phyloP scores from a whole-genome alignment of 2,797 vertebrate species.

The Geotrypetes seraphini region DNA sequence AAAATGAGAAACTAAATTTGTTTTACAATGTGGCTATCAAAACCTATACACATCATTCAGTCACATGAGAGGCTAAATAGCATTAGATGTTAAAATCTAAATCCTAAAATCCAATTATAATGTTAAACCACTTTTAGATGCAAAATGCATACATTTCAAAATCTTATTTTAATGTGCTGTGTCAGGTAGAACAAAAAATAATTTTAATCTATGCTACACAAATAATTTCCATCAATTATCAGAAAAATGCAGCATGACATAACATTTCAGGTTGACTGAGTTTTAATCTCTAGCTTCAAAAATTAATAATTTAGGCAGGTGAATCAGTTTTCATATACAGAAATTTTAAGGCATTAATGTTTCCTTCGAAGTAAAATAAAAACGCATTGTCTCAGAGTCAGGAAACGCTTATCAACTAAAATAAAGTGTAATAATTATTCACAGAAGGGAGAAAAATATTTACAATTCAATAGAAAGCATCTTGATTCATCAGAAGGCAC shows the following conservation, averaged over 20 bases:
- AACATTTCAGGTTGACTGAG: conserved; percentile 82
- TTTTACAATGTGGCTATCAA: too few relatives aligned
- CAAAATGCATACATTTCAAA: conserved; percentile 38
- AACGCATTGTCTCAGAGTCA: conserved; percentile 3
- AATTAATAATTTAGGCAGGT: conserved; percentile 77
- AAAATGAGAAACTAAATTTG: too few relatives aligned
- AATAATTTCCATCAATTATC: conserved; percentile 65
- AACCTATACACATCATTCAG: not conserved
- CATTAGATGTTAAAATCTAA: not conserved
- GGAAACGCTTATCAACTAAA: conserved; percentile 12
- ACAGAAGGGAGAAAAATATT: conserved; percentile 58
- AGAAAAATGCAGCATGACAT: conserved; percentile 67
- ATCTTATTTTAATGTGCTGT: conserved; percentile 45
- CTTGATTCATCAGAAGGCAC: conserved; percentile 64
- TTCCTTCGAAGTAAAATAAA: conserved; percentile 34
- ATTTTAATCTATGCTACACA: conserved; percentile 64
- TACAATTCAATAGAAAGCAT: conserved; percentile 59
- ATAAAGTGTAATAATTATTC: conserved; percentile 60
- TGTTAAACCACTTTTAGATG: not conserved
- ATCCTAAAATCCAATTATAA: not conserved
- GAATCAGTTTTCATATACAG: not conserved
- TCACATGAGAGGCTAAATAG: not conserved
- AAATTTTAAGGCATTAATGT: conserved; percentile 9
- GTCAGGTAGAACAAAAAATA: conserved; percentile 47
- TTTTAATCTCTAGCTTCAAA: conserved; percentile 73